Percentiles rank a stretch among this genome's conserved stretches.
Evolutionary conservation across 2,797 vertebrate species (phyloP).

Genomic region (Clangula hyemalis): DNA sequence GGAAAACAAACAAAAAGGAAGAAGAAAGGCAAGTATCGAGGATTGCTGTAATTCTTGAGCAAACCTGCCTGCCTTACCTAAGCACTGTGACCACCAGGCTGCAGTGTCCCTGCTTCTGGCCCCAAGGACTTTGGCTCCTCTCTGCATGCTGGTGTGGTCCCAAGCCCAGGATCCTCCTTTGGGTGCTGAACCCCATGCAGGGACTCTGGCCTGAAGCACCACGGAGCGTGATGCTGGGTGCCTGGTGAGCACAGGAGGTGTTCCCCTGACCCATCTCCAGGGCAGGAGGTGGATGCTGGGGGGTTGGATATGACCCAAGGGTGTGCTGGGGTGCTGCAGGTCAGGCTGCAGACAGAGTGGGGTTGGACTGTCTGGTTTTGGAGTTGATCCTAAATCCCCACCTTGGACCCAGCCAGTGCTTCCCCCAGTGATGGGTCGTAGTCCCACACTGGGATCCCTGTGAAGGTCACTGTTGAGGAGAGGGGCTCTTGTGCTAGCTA

Average conservation of each 20-base stretch:
- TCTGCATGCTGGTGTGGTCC: neutral
- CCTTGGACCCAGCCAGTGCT: neutral
- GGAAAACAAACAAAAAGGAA: neutral
- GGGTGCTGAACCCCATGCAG: neutral
- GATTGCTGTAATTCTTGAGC: neutral
- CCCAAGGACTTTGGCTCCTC: neutral
- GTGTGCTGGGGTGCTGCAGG: neutral
- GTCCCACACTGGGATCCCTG: neutral
- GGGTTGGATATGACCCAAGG: too few relatives aligned
- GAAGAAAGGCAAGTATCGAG: neutral
- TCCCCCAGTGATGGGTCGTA: neutral
- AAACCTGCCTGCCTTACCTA: neutral
- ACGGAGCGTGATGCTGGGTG: neutral
- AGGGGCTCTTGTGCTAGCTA: neutral
- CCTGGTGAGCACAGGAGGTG: neutral
- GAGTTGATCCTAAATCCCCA: conserved; percentile 5
- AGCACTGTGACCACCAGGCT: neutral
- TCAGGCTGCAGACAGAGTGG: neutral
- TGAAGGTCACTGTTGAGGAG: neutral
- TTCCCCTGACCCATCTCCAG: too few relatives aligned
- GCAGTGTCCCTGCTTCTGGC: neutral
- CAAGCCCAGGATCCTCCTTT: neutral
- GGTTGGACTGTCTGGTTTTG: neutral
- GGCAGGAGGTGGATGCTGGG: too few relatives aligned
- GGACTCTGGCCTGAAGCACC: neutral